These are phyloP conservation scores for Perdita meconis DNA, from an alignment of 2,888 invertebrate genomes.

Conservation along the genomic window DNA sequence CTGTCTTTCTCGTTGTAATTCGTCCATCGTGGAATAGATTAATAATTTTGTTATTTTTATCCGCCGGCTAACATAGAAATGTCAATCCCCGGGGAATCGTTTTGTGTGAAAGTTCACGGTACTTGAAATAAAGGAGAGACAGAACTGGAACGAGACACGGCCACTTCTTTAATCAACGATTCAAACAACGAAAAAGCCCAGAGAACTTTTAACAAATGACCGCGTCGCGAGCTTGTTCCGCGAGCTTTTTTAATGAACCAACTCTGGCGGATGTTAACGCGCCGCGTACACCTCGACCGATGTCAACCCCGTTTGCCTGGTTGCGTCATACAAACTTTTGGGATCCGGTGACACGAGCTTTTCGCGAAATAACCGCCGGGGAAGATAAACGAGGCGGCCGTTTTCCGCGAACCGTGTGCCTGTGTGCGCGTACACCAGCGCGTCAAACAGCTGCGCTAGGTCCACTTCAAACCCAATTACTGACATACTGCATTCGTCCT, in stretches of 20 bases:
- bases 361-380: slow-evolving; percentile 35
- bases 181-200: slow-evolving; percentile 42
- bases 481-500: neutral
- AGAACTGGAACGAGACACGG: slow-evolving; percentile 14
- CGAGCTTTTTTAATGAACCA: slow-evolving; percentile 54
- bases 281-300: slow-evolving; percentile 44
- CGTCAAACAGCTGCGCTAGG: slow-evolving; percentile 3
- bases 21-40: too few relatives aligned
- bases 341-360: slow-evolving; percentile 27
- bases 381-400: slow-evolving; percentile 35
- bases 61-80: too few relatives aligned
- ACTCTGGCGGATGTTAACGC: slow-evolving; percentile 53
- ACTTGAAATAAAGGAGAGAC: slow-evolving; percentile 2
- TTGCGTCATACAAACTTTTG: slow-evolving; percentile 27
- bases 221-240: slow-evolving; percentile 44
- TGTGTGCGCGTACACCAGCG: too few relatives aligned
- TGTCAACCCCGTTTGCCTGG: slow-evolving; percentile 44
- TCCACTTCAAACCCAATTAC: slow-evolving; percentile 7
- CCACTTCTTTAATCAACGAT: slow-evolving; percentile 58
- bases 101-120: too few relatives aligned
- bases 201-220: slow-evolving; percentile 58
- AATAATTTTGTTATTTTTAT: too few relatives aligned
- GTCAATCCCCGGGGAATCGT: too few relatives aligned
- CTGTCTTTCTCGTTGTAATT: too few relatives aligned
- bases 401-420: slow-evolving; percentile 9